Conservation (phyloP, 1,140 invertebrate genomes). For the Brachionus plicatilis region DNA sequence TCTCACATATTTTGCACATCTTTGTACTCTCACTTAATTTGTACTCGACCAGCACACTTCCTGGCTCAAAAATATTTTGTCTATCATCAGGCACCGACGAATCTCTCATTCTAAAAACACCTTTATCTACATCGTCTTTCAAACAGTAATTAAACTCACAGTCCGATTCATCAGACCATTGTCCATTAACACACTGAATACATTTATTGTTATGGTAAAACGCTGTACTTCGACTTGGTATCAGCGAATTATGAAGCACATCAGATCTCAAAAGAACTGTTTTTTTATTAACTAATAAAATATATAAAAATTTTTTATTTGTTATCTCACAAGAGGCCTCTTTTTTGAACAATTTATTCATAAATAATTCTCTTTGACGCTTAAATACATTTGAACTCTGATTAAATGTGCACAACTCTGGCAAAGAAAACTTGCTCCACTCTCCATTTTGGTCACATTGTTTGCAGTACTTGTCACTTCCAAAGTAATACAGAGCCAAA, state of each 20-base stretch:
- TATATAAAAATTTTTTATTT: not conserved
- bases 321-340: not conserved
- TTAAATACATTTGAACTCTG: not conserved
- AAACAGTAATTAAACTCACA: slow-evolving; percentile 13
- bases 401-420: not conserved
- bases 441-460: slow-evolving; percentile 19
- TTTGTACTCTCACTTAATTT: not conserved
- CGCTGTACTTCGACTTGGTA: not conserved
- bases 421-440: slow-evolving; percentile 21
- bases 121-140: not conserved
- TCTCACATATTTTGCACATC: slow-evolving; percentile 4
- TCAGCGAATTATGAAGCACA: not conserved
- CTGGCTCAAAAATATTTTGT: slow-evolving; percentile 31
- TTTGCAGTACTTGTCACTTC: slow-evolving; percentile 23
- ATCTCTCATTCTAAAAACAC: not conserved
- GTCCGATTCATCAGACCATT: not conserved
- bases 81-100: not conserved
- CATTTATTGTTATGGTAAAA: not conserved
- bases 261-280: not conserved
- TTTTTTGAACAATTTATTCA: not conserved
- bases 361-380: not conserved
- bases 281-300: not conserved
- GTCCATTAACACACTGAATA: not conserved
- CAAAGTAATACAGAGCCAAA: slow-evolving; percentile 23
- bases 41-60: not conserved